Evolutionary conservation across 2,888 invertebrate genomes (phyloP), one percentile per base, ranked within the genome.

Genomic region (Muscina levida): DNA sequence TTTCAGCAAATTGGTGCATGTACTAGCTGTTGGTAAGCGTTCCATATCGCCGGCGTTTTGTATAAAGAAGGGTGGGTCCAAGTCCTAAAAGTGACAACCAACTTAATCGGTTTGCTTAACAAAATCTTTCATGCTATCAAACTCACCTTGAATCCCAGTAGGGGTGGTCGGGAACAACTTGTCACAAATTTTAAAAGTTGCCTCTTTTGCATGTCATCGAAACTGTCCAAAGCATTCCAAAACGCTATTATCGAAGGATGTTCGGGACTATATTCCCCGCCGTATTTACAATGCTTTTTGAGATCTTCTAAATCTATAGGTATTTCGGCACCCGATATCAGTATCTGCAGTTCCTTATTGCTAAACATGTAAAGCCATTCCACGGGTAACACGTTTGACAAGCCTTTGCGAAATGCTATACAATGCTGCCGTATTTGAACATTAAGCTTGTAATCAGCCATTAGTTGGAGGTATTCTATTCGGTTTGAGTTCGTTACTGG

Each of bases 1-100:
- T 91, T 99, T 99, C 80, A 99, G 92, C 82, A 99, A 93, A 92
- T 99, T 99, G 95, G 99, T 97, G 89, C 99, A 99, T 3, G 99
- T 99, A 90, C 97, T 97, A 8, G 99, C 97, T 11, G 98, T 97
- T 0, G 99, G 99, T 87, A 99, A 93, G 13, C 98, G 94, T 89
- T 97, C 97, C 84, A 96, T 95, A 62, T 93, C 93, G 11, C 97
- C 98, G 73, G 97, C 97, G 79, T 96, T 95, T 87, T 98, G 98
- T 87, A 99, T 97, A 88, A 97, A 97, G 91, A 99, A 98, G 1
- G 97, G 95, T 11, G 99, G 99, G 91, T 97, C 96, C 82, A 99
- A 91, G 89, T 98, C 98, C 96, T 98, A 87, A 59, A 83, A 84
- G 46, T 82, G 83, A 62, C 80, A n/a, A 51, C 31, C 31, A 31